Conservation (phyloP, 2,113 vertebrate genomes). For the Pangasianodon gigas region DNA sequence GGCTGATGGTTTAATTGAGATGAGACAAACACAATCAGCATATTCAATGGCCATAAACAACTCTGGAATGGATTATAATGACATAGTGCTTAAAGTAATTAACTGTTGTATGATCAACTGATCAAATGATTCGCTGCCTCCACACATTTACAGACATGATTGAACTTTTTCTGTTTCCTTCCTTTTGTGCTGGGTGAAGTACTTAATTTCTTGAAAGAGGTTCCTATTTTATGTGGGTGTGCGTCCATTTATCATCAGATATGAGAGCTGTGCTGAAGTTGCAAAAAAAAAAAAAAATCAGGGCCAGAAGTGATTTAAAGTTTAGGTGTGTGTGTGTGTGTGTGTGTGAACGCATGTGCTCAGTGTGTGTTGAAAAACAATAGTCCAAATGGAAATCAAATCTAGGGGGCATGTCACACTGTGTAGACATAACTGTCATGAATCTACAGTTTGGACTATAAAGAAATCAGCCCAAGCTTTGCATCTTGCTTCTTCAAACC, state of each 20-base stretch:
- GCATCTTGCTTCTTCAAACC: background rate
- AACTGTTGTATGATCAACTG: background rate
- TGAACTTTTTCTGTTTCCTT: conserved; percentile 39
- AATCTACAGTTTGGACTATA: background rate
- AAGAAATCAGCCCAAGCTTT: background rate
- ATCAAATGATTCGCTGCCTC: background rate
- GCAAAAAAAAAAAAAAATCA: conserved; percentile 66
- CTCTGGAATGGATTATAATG: conserved; percentile 1
- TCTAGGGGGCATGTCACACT: background rate
- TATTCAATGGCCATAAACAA: background rate
- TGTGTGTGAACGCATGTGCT: background rate
- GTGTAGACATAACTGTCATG: background rate
- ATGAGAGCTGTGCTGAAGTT: conserved; percentile 65
- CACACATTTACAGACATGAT: background rate
- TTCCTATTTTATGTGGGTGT: conserved; percentile 60
- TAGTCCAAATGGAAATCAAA: background rate
- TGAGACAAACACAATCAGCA: conserved; percentile 16
- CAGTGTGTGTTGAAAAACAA: background rate
- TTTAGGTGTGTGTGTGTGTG: conserved; percentile 8
- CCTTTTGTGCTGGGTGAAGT: conserved; percentile 63
- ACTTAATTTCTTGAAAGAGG: conserved; percentile 61
- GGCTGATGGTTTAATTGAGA: conserved; percentile 15
- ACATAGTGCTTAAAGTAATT: background rate
- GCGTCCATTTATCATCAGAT: conserved; percentile 68
- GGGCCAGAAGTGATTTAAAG: conserved; percentile 62